Conservation (phyloP, 2,888 invertebrate genomes). For the Lasioglossum pauxillum region DNA sequence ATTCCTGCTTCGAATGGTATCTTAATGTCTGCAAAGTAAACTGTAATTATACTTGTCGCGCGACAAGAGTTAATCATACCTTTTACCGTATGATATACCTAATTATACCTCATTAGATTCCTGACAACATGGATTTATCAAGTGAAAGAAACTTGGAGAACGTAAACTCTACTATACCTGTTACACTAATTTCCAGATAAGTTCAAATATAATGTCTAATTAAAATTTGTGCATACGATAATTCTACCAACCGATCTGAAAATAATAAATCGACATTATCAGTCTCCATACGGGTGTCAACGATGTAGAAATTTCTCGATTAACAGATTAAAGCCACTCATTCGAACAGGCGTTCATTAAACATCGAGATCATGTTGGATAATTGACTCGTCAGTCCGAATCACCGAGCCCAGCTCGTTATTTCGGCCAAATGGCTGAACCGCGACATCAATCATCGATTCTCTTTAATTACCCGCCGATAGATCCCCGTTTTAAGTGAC, state of each 20-base stretch:
- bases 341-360: not conserved
- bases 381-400: not conserved
- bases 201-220: not conserved
- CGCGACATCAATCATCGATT: not conserved
- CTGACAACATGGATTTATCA: not conserved
- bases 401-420: not conserved
- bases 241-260: not conserved
- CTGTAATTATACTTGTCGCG: not conserved
- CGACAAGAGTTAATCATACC: not conserved
- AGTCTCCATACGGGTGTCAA: not conserved
- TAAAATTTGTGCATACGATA: not conserved
- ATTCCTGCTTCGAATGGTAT: not conserved
- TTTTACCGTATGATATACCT: not conserved
- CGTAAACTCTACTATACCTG: not conserved
- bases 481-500: not conserved
- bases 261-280: not conserved
- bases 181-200: not conserved
- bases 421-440: not conserved
- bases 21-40: not conserved
- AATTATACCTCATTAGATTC: not conserved
- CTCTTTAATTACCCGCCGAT: not conserved
- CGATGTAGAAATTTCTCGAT: not conserved
- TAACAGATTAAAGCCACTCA: not conserved
- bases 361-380: not conserved
- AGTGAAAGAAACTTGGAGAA: not conserved